Conservation (phyloP, 2,797 vertebrate species). For the Leptodon cayanensis region DNA sequence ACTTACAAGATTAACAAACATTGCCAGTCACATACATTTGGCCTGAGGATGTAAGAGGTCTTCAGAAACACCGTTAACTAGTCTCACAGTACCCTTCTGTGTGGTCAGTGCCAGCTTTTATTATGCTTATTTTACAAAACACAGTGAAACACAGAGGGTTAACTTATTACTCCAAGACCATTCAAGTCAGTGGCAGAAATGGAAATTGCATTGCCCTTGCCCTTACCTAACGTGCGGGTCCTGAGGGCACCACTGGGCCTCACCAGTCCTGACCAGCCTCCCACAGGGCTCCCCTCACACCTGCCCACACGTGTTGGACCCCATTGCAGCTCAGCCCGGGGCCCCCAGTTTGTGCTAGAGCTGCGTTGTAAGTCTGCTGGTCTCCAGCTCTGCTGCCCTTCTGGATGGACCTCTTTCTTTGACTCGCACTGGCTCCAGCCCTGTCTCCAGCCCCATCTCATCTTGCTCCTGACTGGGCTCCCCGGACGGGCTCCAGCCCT, state of each 20-base stretch:
- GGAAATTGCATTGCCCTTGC: not conserved
- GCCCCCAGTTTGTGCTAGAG: not conserved
- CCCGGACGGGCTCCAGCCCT: not conserved
- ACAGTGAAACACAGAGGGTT: not conserved
- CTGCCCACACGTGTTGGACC: not conserved
- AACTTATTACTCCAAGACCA: not conserved
- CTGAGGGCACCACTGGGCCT: not conserved
- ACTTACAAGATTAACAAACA: not conserved
- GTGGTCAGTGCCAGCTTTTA: not conserved
- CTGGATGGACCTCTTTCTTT: not conserved
- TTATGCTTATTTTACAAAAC: not conserved
- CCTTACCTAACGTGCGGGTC: not conserved
- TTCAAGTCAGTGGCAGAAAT: not conserved
- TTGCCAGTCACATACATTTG: not conserved
- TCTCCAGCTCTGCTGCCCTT: not conserved
- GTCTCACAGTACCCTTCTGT: not conserved
- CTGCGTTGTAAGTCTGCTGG: fast-evolving
- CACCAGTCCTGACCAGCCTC: not conserved
- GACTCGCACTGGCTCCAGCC: not conserved
- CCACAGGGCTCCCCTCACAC: not conserved
- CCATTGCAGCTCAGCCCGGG: not conserved
- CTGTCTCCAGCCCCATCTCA: not conserved
- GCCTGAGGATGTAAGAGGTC: not conserved
- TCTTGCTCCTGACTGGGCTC: not conserved
- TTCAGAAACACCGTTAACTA: not conserved